Evolutionary conservation across 1,140 invertebrate genomes (phyloP).

Genomic region (Diachasma alloeum): DNA sequence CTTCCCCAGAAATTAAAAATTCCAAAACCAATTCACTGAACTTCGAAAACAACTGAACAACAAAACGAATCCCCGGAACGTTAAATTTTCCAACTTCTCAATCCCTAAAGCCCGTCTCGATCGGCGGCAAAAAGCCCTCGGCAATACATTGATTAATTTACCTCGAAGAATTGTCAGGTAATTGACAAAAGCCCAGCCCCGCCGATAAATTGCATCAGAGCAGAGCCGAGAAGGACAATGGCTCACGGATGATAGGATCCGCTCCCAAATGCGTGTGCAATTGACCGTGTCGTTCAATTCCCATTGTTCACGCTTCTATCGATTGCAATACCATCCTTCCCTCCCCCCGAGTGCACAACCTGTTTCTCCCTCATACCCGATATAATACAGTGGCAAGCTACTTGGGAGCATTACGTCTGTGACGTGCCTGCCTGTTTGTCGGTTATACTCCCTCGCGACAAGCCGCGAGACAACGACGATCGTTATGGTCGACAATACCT

Average conservation of each 20-base stretch:
- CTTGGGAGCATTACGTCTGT: not conserved
- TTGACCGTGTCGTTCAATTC: constrained; percentile 38
- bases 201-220: not conserved
- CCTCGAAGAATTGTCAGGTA: not conserved
- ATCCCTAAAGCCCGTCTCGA: no score
- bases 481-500: not conserved
- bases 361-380: not conserved
- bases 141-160: not conserved
- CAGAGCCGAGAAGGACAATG: constrained; percentile 29
- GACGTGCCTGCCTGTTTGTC: not conserved
- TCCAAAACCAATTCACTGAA: no score
- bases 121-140: no score
- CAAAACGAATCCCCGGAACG: no score
- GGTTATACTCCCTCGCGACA: not conserved
- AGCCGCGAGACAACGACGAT: not conserved
- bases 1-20: no score
- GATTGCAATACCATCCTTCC: constrained; percentile 7
- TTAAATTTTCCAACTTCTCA: no score
- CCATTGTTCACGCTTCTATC: constrained; percentile 39
- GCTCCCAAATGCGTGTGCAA: constrained; percentile 38
- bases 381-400: not conserved
- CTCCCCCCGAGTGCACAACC: not conserved
- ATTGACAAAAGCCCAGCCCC: not conserved
- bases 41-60: no score
- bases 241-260: constrained; percentile 39